Percentiles rank a stretch among this genome's conserved stretches.
These are phyloP conservation scores for Stramonita haemastoma DNA, from an alignment of 2,888 invertebrate genomes.

Conservation along the genomic window DNA sequence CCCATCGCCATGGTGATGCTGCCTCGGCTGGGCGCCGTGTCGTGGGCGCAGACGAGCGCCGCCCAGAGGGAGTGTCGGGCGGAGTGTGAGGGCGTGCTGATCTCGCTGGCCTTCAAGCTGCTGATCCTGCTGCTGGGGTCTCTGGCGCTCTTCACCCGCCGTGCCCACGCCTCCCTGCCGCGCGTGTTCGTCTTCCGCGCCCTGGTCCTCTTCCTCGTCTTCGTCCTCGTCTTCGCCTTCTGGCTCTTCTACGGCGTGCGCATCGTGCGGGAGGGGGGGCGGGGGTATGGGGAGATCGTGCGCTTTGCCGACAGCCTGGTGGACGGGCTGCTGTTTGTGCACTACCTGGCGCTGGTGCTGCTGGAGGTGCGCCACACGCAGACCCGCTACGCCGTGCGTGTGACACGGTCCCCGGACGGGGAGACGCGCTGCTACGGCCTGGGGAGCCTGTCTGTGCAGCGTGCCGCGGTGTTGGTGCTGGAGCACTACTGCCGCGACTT, in stretches of 20 bases:
- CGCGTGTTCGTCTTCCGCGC: slow-evolving; percentile 94
- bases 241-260: slow-evolving; percentile 99
- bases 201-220: slow-evolving; percentile 90
- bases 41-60: slow-evolving; percentile 40
- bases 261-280: slow-evolving; percentile 77
- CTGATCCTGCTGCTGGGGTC: slow-evolving; percentile 91
- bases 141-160: slow-evolving; percentile 94
- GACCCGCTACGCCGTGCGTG: slow-evolving; percentile 84
- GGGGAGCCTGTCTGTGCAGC: slow-evolving; percentile 88
- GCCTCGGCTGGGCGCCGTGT: slow-evolving; percentile 81
- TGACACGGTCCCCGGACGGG: slow-evolving; percentile 97
- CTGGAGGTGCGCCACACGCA: slow-evolving; percentile 95
- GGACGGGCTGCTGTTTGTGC: slow-evolving; percentile 95
- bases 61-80: slow-evolving; percentile 57
- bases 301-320: slow-evolving; percentile 94
- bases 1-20: slow-evolving; percentile 96
- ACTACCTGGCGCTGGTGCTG: slow-evolving; percentile 94
- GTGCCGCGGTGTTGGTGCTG: slow-evolving; percentile 95
- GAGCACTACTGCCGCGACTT: slow-evolving; percentile 97
- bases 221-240: slow-evolving; percentile 95
- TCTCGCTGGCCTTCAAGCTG: slow-evolving; percentile 93
- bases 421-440: slow-evolving; percentile 89
- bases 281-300: slow-evolving; percentile 85
- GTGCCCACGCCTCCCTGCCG: slow-evolving; percentile 91
- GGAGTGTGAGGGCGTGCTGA: slow-evolving; percentile 88